Percentiles rank a stretch among this genome's conserved stretches.
phyloP scores from a whole-genome alignment of 2,797 vertebrate genomes.

The Naso thynnoides region DNA sequence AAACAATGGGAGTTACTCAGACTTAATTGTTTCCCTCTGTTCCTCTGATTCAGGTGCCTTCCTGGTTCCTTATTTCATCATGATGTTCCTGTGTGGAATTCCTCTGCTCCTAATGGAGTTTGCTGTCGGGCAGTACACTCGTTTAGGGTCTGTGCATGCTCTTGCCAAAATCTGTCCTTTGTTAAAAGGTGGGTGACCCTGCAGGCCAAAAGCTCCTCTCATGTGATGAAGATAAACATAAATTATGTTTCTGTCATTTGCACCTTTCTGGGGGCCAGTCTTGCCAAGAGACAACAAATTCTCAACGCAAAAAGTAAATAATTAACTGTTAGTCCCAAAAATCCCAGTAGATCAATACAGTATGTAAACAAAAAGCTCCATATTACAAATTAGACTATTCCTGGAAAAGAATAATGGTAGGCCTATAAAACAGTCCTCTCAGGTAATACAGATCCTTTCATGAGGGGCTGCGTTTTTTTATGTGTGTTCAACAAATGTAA shows the following conservation, averaged over 20 bases:
- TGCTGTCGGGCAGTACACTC: slow-evolving; percentile 83
- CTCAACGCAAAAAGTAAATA: slow-evolving; percentile 3
- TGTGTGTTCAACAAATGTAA: not conserved
- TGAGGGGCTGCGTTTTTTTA: not conserved
- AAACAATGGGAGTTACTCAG: too few relatives aligned
- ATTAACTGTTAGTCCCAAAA: slow-evolving; percentile 20
- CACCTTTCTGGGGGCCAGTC: not conserved
- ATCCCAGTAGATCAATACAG: slow-evolving; percentile 12
- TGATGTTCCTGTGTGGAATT: slow-evolving; percentile 84
- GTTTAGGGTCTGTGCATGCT: slow-evolving; percentile 82
- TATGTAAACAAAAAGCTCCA: slow-evolving; percentile 18
- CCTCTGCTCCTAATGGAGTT: slow-evolving; percentile 86
- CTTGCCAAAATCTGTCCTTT: slow-evolving; percentile 83
- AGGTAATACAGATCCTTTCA: not conserved
- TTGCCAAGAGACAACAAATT: not conserved
- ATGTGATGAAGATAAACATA: not conserved
- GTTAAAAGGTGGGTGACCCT: slow-evolving; percentile 84
- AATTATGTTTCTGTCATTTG: not conserved
- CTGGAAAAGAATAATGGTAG: not conserved
- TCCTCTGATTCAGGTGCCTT: slow-evolving; percentile 81
- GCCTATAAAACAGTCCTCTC: not conserved
- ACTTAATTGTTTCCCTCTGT: not conserved
- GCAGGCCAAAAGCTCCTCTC: not conserved
- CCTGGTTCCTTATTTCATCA: slow-evolving; percentile 82
- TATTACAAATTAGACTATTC: not conserved